Conservation (phyloP, 2,113 vertebrate species). For the Rhipidura dahli region DNA sequence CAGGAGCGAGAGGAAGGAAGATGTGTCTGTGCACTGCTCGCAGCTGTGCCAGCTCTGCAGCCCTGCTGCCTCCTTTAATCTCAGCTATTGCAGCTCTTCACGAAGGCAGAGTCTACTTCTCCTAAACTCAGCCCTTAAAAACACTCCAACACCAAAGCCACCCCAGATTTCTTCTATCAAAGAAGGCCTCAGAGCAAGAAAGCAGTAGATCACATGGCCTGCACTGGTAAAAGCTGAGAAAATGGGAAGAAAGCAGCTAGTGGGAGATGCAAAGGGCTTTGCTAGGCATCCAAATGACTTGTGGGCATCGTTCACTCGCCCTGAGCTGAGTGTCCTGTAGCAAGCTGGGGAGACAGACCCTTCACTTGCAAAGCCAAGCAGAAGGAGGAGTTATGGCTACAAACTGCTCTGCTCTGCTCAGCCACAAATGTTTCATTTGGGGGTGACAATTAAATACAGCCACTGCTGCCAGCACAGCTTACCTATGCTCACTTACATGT, state of each 20-base stretch:
- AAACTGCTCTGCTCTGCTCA: background rate
- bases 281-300: background rate
- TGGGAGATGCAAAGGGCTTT: background rate
- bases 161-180: background rate
- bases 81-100: background rate
- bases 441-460: background rate
- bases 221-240: background rate
- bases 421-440: background rate
- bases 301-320: fast-evolving
- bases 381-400: background rate
- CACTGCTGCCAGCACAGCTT: background rate
- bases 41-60: background rate
- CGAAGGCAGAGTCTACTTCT: background rate
- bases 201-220: background rate
- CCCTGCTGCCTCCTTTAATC: background rate
- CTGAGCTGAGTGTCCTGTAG: background rate
- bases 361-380: background rate
- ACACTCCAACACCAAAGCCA: background rate
- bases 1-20: background rate
- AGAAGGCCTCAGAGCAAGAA: background rate
- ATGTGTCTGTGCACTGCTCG: background rate
- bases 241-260: background rate
- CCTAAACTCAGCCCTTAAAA: background rate
- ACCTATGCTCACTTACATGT: background rate
- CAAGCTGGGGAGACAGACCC: background rate